Conservation (phyloP, 2,113 vertebrate genomes). For the Myotis brandtii region DNA sequence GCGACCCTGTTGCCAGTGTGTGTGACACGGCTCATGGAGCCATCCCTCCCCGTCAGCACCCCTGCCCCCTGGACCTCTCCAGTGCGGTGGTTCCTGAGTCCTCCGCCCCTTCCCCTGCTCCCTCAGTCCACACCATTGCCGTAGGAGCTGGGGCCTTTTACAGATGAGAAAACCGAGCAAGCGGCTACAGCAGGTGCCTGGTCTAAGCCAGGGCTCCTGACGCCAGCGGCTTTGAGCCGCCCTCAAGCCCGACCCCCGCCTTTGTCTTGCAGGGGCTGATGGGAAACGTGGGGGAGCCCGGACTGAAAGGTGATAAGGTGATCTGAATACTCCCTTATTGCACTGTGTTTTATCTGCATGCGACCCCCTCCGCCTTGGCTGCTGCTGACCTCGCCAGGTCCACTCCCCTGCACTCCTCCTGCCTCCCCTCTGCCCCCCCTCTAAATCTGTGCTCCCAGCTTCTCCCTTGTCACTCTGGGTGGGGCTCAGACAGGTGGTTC, state of each 20-base stretch:
- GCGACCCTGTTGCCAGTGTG: rapidly evolving
- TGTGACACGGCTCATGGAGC: too few species aligned
- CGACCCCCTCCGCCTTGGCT: conserved; percentile 18
- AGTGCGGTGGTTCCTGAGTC: not conserved
- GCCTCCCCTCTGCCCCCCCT: not conserved
- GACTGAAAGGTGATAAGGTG: conserved; percentile 99
- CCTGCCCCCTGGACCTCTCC: not conserved
- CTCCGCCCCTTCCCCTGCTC: not conserved
- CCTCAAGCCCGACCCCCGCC: not conserved
- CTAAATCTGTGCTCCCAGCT: not conserved
- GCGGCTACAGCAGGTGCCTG: not conserved
- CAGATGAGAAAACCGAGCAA: not conserved
- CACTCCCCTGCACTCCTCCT: not conserved
- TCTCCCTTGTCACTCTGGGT: not conserved
- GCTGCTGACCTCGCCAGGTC: not conserved
- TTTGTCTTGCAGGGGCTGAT: conserved; percentile 93
- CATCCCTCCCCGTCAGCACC: not conserved
- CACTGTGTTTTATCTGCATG: conserved; percentile 92
- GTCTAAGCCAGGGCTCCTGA: not conserved
- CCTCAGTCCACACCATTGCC: not conserved
- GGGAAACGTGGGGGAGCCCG: conserved; percentile 97
- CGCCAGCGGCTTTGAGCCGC: not conserved
- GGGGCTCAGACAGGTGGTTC: not conserved
- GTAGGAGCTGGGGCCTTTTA: not conserved
- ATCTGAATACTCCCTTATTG: conserved; percentile 99